These are phyloP conservation scores for Tachysurus vachellii DNA, from an alignment of 2,113 vertebrate species.

Conservation along the genomic window DNA sequence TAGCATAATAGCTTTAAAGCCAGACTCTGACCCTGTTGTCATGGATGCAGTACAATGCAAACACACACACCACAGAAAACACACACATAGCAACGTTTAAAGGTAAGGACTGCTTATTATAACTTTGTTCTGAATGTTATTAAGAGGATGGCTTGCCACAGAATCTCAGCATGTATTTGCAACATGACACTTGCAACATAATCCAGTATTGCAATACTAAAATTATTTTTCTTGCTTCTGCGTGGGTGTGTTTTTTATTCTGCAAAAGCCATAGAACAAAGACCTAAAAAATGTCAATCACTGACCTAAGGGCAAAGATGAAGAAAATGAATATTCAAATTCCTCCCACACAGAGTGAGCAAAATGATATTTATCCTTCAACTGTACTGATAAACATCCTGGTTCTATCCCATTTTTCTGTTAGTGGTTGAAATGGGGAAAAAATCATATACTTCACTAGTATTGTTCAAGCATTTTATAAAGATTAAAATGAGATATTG, in stretches of 20 bases:
- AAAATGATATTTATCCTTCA: not conserved
- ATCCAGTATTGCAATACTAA: not conserved
- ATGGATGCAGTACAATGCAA: constrained; percentile 74
- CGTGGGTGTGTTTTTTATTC: not conserved
- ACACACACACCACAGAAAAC: constrained; percentile 34
- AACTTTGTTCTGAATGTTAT: not conserved
- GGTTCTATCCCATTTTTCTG: not conserved
- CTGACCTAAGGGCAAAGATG: not conserved
- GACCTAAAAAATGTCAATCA: constrained; percentile 33
- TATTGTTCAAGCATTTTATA: not conserved
- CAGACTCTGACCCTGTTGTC: constrained; percentile 79
- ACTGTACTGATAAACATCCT: not conserved
- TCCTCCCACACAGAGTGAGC: constrained; percentile 35
- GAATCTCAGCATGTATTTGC: constrained; percentile 7
- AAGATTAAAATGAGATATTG: not conserved
- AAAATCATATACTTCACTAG: not conserved
- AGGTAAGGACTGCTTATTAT: constrained; percentile 56
- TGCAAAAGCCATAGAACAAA: constrained; percentile 9
- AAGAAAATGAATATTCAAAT: constrained; percentile 12
- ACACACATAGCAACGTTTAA: constrained; percentile 26
- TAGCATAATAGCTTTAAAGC: constrained; percentile 83
- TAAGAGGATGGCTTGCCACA: not conserved
- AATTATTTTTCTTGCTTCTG: not conserved
- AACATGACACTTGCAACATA: constrained; percentile 30
- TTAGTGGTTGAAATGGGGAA: not conserved